Percentiles rank a stretch among this genome's conserved stretches.
Evolutionary conservation across 2,888 invertebrate genomes (phyloP).

Genomic region (Erpobdella octoculata): DNA sequence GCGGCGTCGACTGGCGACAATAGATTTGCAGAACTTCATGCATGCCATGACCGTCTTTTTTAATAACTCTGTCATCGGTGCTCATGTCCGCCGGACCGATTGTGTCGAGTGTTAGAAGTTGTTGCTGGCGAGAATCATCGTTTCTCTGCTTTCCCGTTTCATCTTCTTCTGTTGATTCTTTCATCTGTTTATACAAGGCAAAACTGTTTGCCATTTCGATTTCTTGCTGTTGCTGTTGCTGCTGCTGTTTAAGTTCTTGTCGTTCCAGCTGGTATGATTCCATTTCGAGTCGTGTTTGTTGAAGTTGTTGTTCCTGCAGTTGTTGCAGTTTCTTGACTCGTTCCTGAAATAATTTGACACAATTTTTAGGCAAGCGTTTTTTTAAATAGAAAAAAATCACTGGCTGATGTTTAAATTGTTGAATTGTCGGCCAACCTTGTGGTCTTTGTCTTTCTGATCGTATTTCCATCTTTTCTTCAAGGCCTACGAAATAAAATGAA

Average conservation of each 20-base stretch:
- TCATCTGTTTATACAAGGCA: too few species aligned
- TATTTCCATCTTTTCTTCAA: constrained; percentile 36
- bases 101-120: too few species aligned
- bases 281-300: background rate
- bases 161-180: too few species aligned
- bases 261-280: background rate
- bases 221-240: background rate
- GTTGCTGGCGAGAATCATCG: too few species aligned
- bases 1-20: too few species aligned
- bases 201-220: background rate
- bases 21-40: too few species aligned
- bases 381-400: background rate
- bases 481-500: background rate
- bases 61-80: too few species aligned
- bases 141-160: too few species aligned
- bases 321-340: constrained; percentile 34
- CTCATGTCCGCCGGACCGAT: too few species aligned
- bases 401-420: background rate
- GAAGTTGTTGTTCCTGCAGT: constrained; percentile 26
- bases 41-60: too few species aligned
- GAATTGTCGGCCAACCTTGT: constrained; percentile 33
- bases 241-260: background rate
- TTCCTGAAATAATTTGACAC: constrained; percentile 28
- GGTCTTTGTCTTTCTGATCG: constrained; percentile 38
- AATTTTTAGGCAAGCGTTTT: background rate